Percentiles rank a stretch among this genome's conserved stretches.
Evolutionary conservation across 1,140 invertebrate genomes (phyloP).

Genomic region (Eciton burchellii): DNA sequence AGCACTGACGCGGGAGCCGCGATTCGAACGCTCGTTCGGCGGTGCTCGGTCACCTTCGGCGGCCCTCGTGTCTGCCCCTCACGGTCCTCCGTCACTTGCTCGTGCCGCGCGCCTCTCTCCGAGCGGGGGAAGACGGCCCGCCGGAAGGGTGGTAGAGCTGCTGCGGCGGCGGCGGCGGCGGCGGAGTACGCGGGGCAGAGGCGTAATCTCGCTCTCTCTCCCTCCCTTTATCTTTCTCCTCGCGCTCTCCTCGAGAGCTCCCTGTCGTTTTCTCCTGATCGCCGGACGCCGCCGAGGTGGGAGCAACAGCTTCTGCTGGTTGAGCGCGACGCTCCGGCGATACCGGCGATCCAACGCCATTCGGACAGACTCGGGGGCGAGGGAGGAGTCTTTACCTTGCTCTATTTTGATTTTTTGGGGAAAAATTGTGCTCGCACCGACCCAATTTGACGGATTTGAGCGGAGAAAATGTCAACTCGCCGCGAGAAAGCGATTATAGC

Average conservation of each 20-base stretch:
- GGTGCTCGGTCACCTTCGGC: constrained; percentile 78
- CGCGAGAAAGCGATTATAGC: not conserved
- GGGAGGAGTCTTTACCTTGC: not conserved
- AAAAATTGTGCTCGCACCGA: not conserved
- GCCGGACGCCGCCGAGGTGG: constrained; percentile 17
- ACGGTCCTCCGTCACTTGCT: constrained; percentile 72
- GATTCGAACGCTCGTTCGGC: constrained; percentile 84
- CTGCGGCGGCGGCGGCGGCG: constrained; percentile 33
- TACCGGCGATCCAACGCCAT: constrained; percentile 6
- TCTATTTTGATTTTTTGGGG: constrained; percentile 17
- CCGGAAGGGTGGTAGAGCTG: constrained; percentile 16
- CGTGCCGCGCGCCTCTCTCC: not conserved
- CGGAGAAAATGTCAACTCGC: not conserved
- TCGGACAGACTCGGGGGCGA: not conserved
- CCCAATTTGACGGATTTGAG: not conserved
- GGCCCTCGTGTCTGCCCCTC: constrained; percentile 74
- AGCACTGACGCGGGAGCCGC: constrained; percentile 85
- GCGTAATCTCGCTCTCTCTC: constrained; percentile 32
- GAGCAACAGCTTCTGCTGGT: constrained; percentile 54
- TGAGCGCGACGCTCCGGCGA: constrained; percentile 25
- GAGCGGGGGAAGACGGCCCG: constrained; percentile 64
- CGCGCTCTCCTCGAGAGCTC: not conserved
- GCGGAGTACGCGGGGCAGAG: constrained; percentile 33
- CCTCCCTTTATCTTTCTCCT: constrained; percentile 20
- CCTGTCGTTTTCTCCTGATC: not conserved